Evolutionary conservation across 2,113 vertebrate species (phyloP).

Genomic region (Cheirogaleus medius): DNA sequence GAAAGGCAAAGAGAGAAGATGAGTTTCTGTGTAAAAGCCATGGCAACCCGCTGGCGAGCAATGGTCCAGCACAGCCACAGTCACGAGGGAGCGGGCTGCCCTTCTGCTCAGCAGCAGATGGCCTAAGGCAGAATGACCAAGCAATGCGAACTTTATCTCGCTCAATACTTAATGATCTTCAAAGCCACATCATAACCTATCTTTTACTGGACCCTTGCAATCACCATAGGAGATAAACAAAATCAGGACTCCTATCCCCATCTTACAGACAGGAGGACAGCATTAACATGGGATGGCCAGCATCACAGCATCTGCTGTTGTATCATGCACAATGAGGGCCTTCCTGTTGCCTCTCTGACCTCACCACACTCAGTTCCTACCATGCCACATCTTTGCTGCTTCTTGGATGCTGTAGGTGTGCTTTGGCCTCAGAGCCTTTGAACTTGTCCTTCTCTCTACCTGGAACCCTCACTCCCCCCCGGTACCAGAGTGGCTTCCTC

Average conservation of each 20-base stretch:
- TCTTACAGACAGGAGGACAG: background rate
- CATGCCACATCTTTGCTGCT: fast-evolving
- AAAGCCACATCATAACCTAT: background rate
- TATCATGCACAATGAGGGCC: background rate
- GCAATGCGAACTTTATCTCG: background rate
- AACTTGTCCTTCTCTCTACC: background rate
- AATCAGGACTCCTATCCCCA: background rate
- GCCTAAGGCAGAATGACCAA: conserved; percentile 29
- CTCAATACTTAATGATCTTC: background rate
- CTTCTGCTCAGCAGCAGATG: background rate
- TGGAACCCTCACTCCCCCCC: background rate
- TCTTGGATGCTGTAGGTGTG: background rate
- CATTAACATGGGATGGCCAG: fast-evolving
- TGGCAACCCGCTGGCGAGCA: background rate
- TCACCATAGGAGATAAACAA: background rate
- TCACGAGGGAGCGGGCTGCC: background rate
- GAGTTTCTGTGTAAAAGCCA: background rate
- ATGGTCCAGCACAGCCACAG: background rate
- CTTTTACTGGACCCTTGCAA: background rate
- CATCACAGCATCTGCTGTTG: background rate
- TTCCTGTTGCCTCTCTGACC: background rate
- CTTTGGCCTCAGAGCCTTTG: background rate
- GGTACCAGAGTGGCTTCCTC: background rate
- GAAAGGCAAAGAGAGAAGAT: background rate
- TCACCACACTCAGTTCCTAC: background rate